Base-by-base conservation (phyloP, 2,113 vertebrate genomes). In the Thryonomys swinderianus region DNA sequence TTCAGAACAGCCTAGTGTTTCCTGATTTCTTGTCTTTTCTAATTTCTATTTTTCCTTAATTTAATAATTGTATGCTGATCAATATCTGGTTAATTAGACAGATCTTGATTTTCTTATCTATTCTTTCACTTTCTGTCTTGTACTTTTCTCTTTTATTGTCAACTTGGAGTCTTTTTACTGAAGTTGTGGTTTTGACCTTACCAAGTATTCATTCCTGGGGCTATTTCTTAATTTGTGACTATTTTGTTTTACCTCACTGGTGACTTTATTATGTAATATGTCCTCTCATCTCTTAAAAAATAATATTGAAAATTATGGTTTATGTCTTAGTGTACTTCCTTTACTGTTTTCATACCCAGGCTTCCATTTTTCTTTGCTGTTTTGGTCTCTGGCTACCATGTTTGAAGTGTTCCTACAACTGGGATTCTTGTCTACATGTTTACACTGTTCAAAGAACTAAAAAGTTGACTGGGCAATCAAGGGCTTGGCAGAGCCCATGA, bases 251-350 rank as follows among this genome's bases (percentile, higher is more conserved):
- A 55, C 53, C 53, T 55, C 13, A 3, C 53, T 55, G 10, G 10
- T 45, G 59, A 17, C 25, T n/a, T 27, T 12, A 57, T 27, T 5
- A 13, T n/a, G 17, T 78, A 92, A 20, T 71, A 42, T 42, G 7
- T 61, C 69, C 34, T 95, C 45, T 74, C 4, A 69, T 73, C 25
- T 89, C 37, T 79, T 96, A n/a, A 34, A 61, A 96, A 90, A 91
- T 59, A 42, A 80, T 34, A 87, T 5, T 34, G 34, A 25, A 53
- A 73, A 8, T 79, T 93, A 93, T 78, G 69, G 76, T 51, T 48
- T 53, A 14, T 88, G 18, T 61, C 88, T 90, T 84, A 17, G 80
- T 53, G 42, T 93, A 34, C 37, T 20, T 55, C 34, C 14, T 93
- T 4, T 61, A 40, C 85, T 42, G 7, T 81, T 92, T 92, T 16